Evolutionary conservation across 2,797 vertebrate species (phyloP), one percentile per base, ranked within the genome.

Genomic region (Dryobates pubescens): DNA sequence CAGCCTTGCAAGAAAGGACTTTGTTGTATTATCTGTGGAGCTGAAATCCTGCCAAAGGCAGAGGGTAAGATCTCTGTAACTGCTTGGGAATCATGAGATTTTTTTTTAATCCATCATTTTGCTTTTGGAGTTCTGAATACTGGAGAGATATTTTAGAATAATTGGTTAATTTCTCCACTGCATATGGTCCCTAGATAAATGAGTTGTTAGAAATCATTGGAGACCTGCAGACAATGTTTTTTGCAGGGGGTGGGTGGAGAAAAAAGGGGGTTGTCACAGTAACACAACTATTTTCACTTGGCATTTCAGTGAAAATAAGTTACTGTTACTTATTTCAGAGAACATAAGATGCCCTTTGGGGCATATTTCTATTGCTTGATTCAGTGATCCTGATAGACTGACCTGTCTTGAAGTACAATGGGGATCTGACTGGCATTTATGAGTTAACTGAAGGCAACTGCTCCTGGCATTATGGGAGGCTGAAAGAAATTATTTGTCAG

Each of bases 41-140:
- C 73, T 77, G 95, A 98, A 92, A 96, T 98, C 27, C 96, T 98
- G 71, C 95, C 96, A 63, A 89, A 93, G 84, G 95, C 95, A 61
- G 87, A 96, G 90, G 97, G 97, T 98, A 96, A 96, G 92, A 70
- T 51, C 67, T 68, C 1, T 32, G 26, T 22, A 59, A 22, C 62
- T 61, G 54, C 19, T 5, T 65, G 65, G 78, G 6, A 77, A 20
- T 17, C 22, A 5, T 3, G 30, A 38, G 15, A 14, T 58, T 85
- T 62, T 54, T 74, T 85, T 62, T 54, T 75, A 10, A 71, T 10
- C 7, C 14, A 11, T 30, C 17, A 61, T 88, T 86, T 57, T 19
- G 1, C 38, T 63, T 68, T 0, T 2, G 0, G 23, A 61, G 5
- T 36, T 82, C 32, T 65, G 69, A n/a, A 4, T 82, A 7, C 13